These are phyloP conservation scores for Stenchaetothrips biformis DNA, from an alignment of 2,888 invertebrate genomes.

Conservation along the genomic window DNA sequence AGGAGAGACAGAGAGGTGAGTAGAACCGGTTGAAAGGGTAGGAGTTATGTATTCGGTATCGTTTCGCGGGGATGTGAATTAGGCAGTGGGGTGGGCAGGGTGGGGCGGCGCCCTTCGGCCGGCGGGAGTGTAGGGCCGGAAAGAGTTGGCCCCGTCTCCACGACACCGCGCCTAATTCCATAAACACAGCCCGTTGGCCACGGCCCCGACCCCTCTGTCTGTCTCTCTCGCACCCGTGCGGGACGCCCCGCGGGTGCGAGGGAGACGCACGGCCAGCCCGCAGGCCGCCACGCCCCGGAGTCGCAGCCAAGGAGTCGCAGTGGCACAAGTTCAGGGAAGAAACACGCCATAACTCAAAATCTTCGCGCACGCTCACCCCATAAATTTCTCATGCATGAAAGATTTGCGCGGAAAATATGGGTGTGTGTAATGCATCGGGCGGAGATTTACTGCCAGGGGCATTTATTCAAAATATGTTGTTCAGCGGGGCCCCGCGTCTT, in stretches of 20 bases:
- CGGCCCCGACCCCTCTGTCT: background rate
- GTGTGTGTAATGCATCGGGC: slow-evolving; percentile 17
- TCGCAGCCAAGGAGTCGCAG: background rate
- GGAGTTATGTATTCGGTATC: too few relatives aligned
- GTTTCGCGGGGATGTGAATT: too few relatives aligned
- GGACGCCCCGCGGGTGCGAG: too few relatives aligned
- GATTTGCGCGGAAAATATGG: slow-evolving; percentile 24
- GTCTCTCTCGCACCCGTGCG: too few relatives aligned
- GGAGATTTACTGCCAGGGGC: background rate
- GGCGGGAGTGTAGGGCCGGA: background rate
- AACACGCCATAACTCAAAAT: slow-evolving; percentile 16
- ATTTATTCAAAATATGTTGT: slow-evolving; percentile 6
- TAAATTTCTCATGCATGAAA: slow-evolving; percentile 24
- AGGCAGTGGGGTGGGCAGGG: background rate
- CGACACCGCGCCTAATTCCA: slow-evolving; percentile 17
- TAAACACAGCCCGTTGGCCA: background rate
- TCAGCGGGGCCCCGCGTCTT: background rate
- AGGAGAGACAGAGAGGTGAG: background rate
- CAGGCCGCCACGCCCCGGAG: background rate
- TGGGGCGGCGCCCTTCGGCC: background rate
- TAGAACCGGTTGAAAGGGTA: background rate
- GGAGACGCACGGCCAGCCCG: background rate
- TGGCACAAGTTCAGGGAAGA: slow-evolving; percentile 9
- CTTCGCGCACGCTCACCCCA: slow-evolving; percentile 15
- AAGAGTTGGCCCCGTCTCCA: background rate